phyloP scores from a whole-genome alignment of 2,888 invertebrate genomes.

The Drosophila anceps region DNA sequence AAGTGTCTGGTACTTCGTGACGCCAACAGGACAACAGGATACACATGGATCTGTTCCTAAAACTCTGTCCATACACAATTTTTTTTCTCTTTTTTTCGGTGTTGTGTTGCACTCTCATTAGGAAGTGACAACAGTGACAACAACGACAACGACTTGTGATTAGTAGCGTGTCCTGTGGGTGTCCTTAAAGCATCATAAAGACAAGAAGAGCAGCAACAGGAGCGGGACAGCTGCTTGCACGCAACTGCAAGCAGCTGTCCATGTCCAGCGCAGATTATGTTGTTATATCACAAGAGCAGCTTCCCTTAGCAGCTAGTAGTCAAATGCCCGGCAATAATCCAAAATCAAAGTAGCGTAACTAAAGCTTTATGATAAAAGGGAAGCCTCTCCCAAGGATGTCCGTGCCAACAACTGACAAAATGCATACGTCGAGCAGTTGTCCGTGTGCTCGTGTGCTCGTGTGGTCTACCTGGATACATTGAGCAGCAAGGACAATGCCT shows the following conservation, averaged over 20 bases:
- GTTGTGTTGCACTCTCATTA: conserved; percentile 75
- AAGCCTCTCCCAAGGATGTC: conserved; percentile 51
- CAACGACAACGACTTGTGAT: conserved; percentile 60
- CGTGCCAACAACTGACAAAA: conserved; percentile 39
- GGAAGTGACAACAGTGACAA: conserved; percentile 67
- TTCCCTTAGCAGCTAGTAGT: conserved; percentile 8
- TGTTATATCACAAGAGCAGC: conserved; percentile 41
- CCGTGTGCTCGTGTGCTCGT: conserved; percentile 16
- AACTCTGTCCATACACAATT: background rate
- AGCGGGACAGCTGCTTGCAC: conserved; percentile 48
- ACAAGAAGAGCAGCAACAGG: conserved; percentile 39
- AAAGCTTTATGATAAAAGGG: conserved; percentile 57
- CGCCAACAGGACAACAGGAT: conserved; percentile 60
- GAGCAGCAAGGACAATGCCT: conserved; percentile 56
- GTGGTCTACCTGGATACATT: conserved; percentile 57
- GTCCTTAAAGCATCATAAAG: conserved; percentile 45
- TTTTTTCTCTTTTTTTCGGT: conserved; percentile 50
- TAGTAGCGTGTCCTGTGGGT: conserved; percentile 67
- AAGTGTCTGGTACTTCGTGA: conserved; percentile 70
- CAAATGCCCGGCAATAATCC: conserved; percentile 49
- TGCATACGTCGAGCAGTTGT: conserved; percentile 39
- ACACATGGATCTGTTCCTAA: conserved; percentile 33
- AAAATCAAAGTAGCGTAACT: conserved; percentile 77
- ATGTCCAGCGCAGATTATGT: conserved; percentile 59
- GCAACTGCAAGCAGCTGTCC: conserved; percentile 50